Evolutionary conservation across 2,113 vertebrate species (phyloP), one percentile per base, ranked within the genome.

Genomic region (Hepsetus odoe): DNA sequence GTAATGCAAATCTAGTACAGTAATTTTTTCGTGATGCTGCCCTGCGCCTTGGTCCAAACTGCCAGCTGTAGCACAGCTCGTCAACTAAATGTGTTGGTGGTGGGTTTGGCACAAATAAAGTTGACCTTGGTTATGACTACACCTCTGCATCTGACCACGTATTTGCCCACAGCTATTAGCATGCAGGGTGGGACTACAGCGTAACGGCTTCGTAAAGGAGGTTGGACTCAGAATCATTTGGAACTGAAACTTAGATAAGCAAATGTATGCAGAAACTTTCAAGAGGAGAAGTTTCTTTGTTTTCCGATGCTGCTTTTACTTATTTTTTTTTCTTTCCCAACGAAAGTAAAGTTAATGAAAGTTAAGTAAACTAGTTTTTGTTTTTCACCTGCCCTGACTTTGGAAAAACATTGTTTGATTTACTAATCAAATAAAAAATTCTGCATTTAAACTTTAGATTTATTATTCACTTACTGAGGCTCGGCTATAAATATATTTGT

Each of bases 171-270:
- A 79, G 82, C 64, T 40, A 75, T 69, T 46, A 32, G 53, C 10
- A 33, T 62, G 5, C 77, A 30, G 87, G 89, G 90, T 84, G 89
- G 89, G 85, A 82, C 82, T 0, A 58, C 26, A 42, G 76, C 12
- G 30, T 71, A 64, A 71, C 28, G 4, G 42, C 33, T 49, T 42
- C 66, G 33, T 16, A 78, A 46, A 77, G 58, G 49, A 55, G 33
- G 16, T 32, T 35, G 35, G 33, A 46, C 79, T n/a, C 9, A 18
- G 30, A 70, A 72, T 49, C 44, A 67, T 59, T 12, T 62, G 71
- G 28, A 79, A 79, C 58, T 58, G 64, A 79, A 79, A 74, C 73
- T 64, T 55, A 71, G 79, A 81, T 81, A 81, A 81, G 79, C 40
- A 59, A 40, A 44, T 44, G 28, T 33, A 56, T 12, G 67, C 55